These are phyloP conservation scores for Xestia xanthographa DNA, from an alignment of 2,888 invertebrate genomes.

Conservation along the genomic window DNA sequence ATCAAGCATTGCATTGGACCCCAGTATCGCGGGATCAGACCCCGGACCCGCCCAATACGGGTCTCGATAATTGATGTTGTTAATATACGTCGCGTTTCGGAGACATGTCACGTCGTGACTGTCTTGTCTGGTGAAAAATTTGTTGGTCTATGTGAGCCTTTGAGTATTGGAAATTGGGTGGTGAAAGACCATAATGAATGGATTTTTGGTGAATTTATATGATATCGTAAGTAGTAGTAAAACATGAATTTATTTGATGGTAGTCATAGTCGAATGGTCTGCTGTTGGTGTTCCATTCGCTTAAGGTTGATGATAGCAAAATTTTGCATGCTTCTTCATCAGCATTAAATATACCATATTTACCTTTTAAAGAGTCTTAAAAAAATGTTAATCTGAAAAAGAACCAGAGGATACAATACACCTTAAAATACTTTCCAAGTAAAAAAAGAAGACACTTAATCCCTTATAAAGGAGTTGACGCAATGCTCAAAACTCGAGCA, in stretches of 20 bases:
- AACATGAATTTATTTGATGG: background rate
- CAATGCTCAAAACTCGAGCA: slow-evolving; percentile 65
- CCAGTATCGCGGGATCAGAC: slow-evolving; percentile 69
- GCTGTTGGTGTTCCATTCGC: background rate
- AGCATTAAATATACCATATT: background rate
- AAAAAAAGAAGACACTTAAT: slow-evolving; percentile 48
- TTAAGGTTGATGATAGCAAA: background rate
- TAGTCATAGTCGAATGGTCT: too few relatives aligned
- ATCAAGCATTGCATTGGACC: slow-evolving; percentile 71
- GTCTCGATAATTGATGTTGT: slow-evolving; percentile 74
- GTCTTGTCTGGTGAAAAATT: slow-evolving; percentile 22
- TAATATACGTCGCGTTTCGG: slow-evolving; percentile 76
- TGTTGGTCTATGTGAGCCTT: slow-evolving; percentile 13
- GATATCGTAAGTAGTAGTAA: background rate
- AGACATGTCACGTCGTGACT: slow-evolving; percentile 24
- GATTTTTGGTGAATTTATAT: background rate
- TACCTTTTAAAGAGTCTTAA: background rate
- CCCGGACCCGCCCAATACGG: slow-evolving; percentile 71
- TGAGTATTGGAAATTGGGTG: slow-evolving; percentile 13
- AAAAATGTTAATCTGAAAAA: slow-evolving; percentile 6
- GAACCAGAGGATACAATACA: slow-evolving; percentile 27
- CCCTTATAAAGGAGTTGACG: slow-evolving; percentile 63
- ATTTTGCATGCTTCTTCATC: background rate
- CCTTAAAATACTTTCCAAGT: slow-evolving; percentile 41
- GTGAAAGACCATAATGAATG: background rate